Percentiles rank a stretch among this genome's conserved stretches.
phyloP scores from a whole-genome alignment of 2,797 vertebrate genomes.

The Monodelphis domestica region DNA sequence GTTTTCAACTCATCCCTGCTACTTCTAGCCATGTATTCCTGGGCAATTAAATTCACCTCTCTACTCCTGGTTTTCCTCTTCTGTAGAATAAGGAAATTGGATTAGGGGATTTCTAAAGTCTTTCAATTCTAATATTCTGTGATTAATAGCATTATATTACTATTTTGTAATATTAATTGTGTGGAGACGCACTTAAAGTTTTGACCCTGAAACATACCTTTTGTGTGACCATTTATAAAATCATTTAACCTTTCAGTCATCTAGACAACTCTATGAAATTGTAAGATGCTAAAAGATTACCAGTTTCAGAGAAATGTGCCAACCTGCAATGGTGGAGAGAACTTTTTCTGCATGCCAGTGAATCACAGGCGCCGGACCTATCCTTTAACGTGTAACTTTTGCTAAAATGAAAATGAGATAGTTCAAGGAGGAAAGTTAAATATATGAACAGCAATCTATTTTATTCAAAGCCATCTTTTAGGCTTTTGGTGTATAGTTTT shows the following conservation, averaged over 20 bases:
- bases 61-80: not conserved
- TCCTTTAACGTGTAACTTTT: not conserved
- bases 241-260: not conserved
- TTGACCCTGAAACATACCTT: not conserved
- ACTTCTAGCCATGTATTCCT: not conserved
- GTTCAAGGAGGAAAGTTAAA: conserved; percentile 22
- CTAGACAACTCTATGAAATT: not conserved
- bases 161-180: not conserved
- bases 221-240: not conserved
- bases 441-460: conserved; percentile 29
- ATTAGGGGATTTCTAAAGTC: not conserved
- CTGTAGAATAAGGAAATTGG: not conserved
- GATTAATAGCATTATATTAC: not conserved
- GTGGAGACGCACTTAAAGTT: not conserved
- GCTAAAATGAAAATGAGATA: conserved; percentile 6
- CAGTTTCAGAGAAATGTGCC: not conserved
- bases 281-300: not conserved
- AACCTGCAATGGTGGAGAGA: not conserved
- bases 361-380: not conserved
- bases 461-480: conserved; percentile 35
- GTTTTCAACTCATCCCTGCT: not conserved
- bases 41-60: not conserved
- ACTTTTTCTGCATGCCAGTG: not conserved
- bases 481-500: not conserved
- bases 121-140: not conserved